Base-by-base conservation (phyloP, 2,888 invertebrate genomes). In the Luperina testacea region DNA sequence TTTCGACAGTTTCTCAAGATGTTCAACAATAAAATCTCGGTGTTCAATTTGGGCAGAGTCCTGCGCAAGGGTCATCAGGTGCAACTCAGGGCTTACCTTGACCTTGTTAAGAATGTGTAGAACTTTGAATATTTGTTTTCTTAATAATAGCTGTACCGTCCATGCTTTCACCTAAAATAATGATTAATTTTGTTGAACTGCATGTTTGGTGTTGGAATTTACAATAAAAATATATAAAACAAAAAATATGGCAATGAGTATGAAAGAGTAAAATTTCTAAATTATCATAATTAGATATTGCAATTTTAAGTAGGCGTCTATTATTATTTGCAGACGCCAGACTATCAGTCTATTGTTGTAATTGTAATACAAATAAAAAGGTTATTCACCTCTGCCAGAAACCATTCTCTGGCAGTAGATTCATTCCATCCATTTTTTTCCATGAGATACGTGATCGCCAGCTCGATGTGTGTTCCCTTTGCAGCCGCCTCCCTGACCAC, bases 401-500 rank as follows among this genome's bases (percentile, higher is more conserved):
- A 97, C 97, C 97, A 97, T 51, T 96, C 95, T 80, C 95, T 93
- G 2, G 97, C 97, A 67, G 97, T 97, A 38, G 95, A 91, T 78
- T 97, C 93, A 83, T 93, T 95, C 95, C 97, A 97, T 80, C 95
- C 94, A 91, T 97, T 97, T 89, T 97, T 97, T 65, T 93, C 92
- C 87, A 97, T 96, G 38, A 98, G 93, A 93, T 97, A 98, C 87
- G 96, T 97, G 74, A 97, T 92, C 64, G 97, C 98, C 77, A 98
- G 92, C 59, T 95, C 94, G 69, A 98, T 97, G 88, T 97, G 97
- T 51, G 97, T 97, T 32, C 98, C 98, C 92, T 98, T 98, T 2
- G 97, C 97, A 53, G 97, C 98, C 24, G 98, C 97, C 92, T 98
- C 98, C 87, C 98, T 95, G 0, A 97, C 97, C 67, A 98, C 97